phyloP scores from a whole-genome alignment of 2,797 vertebrate species.

The Thunnus albacares region DNA sequence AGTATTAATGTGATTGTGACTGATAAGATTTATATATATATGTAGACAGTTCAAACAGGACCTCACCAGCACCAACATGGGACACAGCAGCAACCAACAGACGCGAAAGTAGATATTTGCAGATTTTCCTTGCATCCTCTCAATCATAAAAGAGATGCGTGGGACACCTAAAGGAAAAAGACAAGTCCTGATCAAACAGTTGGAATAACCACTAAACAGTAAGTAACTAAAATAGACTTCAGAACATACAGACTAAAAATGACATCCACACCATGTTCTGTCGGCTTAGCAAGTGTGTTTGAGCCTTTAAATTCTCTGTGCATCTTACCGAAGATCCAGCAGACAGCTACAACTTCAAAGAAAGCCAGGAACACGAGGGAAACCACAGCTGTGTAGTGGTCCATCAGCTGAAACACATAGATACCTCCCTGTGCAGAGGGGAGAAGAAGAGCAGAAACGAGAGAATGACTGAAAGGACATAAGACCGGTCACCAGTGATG shows the following conservation, averaged over 20 bases:
- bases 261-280: neutral
- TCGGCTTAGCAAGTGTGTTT: neutral
- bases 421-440: constrained; percentile 77
- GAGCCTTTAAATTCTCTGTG: neutral
- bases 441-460: neutral
- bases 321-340: constrained; percentile 85
- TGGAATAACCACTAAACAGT: neutral
- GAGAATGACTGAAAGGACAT: neutral
- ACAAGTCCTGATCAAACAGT: neutral
- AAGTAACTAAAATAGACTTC: neutral
- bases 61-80: constrained; percentile 83
- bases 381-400: constrained; percentile 86
- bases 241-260: neutral
- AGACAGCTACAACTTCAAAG: constrained; percentile 84
- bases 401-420: constrained; percentile 88
- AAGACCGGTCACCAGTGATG: neutral
- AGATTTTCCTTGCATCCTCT: constrained; percentile 78
- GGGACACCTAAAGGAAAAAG: constrained; percentile 71
- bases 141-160: constrained; percentile 78
- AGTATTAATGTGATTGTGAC: too few relatives aligned
- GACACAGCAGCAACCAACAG: constrained; percentile 83
- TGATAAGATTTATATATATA: too few relatives aligned
- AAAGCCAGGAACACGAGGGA: constrained; percentile 86
- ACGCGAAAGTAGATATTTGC: constrained; percentile 82
- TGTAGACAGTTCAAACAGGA: constrained; percentile 9